phyloP scores from a whole-genome alignment of 2,797 vertebrate genomes.

The Gallirallus australis region DNA sequence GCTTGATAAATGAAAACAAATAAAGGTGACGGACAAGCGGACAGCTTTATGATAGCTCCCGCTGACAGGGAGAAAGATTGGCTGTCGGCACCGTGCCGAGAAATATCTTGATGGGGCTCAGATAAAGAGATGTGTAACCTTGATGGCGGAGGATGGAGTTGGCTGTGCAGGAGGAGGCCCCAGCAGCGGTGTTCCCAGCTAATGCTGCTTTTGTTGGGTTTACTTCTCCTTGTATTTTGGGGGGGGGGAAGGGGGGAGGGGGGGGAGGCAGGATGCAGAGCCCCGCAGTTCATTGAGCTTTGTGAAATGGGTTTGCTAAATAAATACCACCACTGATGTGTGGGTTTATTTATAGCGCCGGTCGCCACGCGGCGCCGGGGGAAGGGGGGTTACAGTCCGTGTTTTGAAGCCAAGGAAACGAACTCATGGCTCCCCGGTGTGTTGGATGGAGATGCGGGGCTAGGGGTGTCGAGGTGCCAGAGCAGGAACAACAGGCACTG shows the following conservation, averaged over 20 bases:
- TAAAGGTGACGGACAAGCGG: constrained; percentile 49
- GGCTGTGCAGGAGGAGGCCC: not conserved
- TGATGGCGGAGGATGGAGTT: not conserved
- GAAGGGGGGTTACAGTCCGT: no score
- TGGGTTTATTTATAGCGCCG: no score
- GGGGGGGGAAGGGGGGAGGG: not conserved
- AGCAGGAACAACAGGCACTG: not conserved
- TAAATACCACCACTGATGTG: not conserved
- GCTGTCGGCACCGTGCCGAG: constrained; percentile 16
- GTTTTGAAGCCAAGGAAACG: no score
- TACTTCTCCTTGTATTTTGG: not conserved
- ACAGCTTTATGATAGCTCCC: constrained; percentile 32
- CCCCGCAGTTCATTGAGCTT: not conserved
- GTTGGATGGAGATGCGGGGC: not conserved
- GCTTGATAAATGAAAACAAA: constrained; percentile 52
- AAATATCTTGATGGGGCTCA: not conserved
- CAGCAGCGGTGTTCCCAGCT: not conserved
- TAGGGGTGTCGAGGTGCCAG: not conserved
- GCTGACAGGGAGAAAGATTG: constrained; percentile 42
- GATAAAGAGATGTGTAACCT: constrained; percentile 29
- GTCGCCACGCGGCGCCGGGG: no score
- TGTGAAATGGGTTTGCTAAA: constrained; percentile 41
- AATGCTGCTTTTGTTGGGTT: constrained; percentile 35
- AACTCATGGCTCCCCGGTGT: no score
- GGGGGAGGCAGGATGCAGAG: not conserved